Evolutionary conservation across 1,140 invertebrate species (phyloP).

Genomic region (Stegodyphus mimosarum): DNA sequence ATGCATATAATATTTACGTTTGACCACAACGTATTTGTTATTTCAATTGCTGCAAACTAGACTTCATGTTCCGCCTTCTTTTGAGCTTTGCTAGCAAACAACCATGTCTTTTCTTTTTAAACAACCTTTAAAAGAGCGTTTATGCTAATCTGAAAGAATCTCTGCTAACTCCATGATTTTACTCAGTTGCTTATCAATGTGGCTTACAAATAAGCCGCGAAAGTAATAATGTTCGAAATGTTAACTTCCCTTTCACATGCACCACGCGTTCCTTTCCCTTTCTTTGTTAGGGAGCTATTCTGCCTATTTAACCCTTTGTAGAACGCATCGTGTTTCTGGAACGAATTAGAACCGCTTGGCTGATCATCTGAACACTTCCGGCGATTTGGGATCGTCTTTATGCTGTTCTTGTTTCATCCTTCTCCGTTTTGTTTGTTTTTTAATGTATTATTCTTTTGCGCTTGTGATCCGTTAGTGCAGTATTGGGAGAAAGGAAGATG

Average conservation of each 20-base stretch:
- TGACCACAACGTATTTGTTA: no score
- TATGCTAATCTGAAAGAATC: no score
- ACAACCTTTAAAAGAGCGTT: no score
- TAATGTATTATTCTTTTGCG: not conserved
- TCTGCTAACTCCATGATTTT: no score
- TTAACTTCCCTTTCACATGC: not conserved
- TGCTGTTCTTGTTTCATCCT: not conserved
- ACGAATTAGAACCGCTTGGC: conserved; percentile 25
- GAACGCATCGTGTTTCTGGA: not conserved
- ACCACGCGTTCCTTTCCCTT: not conserved
- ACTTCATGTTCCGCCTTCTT: no score
- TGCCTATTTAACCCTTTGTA: not conserved
- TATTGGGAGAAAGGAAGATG: no score
- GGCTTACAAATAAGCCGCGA: not conserved
- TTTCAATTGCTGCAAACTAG: no score
- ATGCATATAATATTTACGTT: no score
- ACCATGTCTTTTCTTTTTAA: no score
- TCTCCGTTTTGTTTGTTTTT: not conserved
- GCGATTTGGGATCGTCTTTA: not conserved
- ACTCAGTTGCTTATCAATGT: no score
- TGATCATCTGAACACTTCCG: conserved; percentile 31
- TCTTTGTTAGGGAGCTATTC: not conserved
- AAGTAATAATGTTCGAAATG: not conserved
- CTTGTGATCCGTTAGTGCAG: no score
- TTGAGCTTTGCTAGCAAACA: no score